phyloP scores from a whole-genome alignment of 1,140 invertebrate species.

The Pantala flavescens region DNA sequence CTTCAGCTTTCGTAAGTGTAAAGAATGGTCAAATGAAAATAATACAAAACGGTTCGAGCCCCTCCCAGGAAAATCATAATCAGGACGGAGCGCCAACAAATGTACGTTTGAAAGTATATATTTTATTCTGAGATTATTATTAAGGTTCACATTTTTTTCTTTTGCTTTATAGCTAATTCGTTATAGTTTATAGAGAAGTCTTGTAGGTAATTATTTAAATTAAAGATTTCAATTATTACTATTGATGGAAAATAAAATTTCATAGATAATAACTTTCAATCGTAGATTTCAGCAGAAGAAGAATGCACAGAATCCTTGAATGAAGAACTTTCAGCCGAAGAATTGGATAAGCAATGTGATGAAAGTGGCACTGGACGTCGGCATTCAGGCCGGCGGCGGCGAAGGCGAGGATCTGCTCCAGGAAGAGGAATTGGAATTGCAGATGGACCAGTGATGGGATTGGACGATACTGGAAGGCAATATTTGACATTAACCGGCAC shows the following conservation, averaged over 20 bases:
- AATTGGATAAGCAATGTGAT: background rate
- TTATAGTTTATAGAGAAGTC: background rate
- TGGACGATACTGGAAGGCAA: background rate
- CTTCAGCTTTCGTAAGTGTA: background rate
- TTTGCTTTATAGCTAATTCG: background rate
- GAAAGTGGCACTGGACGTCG: background rate
- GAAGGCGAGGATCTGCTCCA: background rate
- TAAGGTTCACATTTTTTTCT: background rate
- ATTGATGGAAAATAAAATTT: too few relatives aligned
- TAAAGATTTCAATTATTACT: too few relatives aligned
- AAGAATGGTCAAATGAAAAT: conserved; percentile 2
- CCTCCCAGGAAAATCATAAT: background rate
- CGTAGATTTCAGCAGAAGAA: background rate
- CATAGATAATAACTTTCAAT: background rate
- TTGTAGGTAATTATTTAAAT: too few relatives aligned
- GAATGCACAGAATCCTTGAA: background rate
- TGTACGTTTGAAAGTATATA: background rate
- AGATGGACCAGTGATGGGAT: background rate
- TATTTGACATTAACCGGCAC: background rate
- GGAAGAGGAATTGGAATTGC: background rate
- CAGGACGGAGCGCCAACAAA: background rate
- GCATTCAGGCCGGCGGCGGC: background rate
- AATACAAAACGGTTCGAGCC: background rate
- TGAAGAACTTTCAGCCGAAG: background rate
- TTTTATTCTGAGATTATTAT: too few relatives aligned